Conservation (phyloP, 2,113 vertebrate species). For the Astur gentilis region DNA sequence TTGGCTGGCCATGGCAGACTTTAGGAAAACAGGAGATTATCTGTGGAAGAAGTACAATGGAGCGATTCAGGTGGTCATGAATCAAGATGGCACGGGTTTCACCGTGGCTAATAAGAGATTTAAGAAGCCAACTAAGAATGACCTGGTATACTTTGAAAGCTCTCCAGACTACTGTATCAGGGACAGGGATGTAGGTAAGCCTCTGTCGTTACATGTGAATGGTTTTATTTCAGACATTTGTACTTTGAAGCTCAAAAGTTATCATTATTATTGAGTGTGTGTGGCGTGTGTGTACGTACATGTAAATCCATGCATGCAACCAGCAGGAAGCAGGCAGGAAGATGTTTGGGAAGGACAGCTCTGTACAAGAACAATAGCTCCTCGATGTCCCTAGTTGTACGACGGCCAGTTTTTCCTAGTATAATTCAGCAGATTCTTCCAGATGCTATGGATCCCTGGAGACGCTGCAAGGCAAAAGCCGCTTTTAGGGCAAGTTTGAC, state of each 20-base stretch:
- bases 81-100: constrained; percentile 94
- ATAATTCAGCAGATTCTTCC: neutral
- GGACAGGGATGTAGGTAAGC: constrained; percentile 88
- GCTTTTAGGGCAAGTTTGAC: neutral
- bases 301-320: neutral
- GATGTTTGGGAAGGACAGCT: neutral
- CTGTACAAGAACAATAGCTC: neutral
- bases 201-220: neutral
- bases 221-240: constrained; percentile 5
- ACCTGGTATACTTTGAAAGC: constrained; percentile 94
- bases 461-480: neutral
- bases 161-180: constrained; percentile 95
- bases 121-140: constrained; percentile 89
- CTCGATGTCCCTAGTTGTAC: neutral
- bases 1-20: constrained; percentile 94
- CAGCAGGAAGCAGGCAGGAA: neutral
- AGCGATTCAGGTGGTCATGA: constrained; percentile 92
- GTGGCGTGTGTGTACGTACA: fast-evolving
- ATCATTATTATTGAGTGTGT: neutral
- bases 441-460: neutral
- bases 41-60: constrained; percentile 89
- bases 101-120: constrained; percentile 84
- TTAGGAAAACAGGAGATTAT: constrained; percentile 90
- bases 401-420: neutral
- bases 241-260: neutral